Evolutionary conservation across 1,140 invertebrate species (phyloP), one percentile per base, ranked within the genome.

Genomic region (Drosophila sechellia): DNA sequence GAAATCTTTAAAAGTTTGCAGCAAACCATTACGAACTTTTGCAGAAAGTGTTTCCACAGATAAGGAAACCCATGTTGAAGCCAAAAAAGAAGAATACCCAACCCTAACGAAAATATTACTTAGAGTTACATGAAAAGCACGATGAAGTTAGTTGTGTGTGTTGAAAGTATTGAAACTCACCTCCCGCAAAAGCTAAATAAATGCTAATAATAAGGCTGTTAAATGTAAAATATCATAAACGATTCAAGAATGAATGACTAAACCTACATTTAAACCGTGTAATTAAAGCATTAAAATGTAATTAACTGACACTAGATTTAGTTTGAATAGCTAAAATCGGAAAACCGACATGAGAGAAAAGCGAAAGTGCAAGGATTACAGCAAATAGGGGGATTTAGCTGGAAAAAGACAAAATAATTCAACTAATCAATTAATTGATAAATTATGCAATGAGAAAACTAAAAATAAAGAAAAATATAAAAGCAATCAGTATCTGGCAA

Each of bases 201-300:
- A 85, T 90, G 86, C 90, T 90, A 90, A 91, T 90, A 81, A 90
- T 91, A 91, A 90, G 86, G 90, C 90, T 91, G 90, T 91, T 91
- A 91, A 89, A 87, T 91, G 86, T 91, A 91, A 90, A 90, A 89
- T 89, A 89, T 84, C 85, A 89, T 89, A 89, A 87, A 89, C 79
- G 77, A 79, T 81, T 76, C 66, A 81, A 55, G 53, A 64, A 37
- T 27, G 46, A 69, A 61, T 57, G 40, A 49, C 60, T 71, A 65
- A 66, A 80, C 8, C 54, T 85, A 72, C 64, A 86, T 75, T 74
- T 59, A 71, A 81, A 75, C 80, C 69, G 72, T 86, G 83, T 86
- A 87, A 86, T 87, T 86, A 81, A 87, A 86, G 65, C 75, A 76
- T 87, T 79, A 72, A 87, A 77, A 71, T 83, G 83, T 86, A 79